A percentile compares a stretch with the other conserved stretches of the same genome.
phyloP scores from a whole-genome alignment of 2,888 invertebrate species.

The Sesia apiformis region DNA sequence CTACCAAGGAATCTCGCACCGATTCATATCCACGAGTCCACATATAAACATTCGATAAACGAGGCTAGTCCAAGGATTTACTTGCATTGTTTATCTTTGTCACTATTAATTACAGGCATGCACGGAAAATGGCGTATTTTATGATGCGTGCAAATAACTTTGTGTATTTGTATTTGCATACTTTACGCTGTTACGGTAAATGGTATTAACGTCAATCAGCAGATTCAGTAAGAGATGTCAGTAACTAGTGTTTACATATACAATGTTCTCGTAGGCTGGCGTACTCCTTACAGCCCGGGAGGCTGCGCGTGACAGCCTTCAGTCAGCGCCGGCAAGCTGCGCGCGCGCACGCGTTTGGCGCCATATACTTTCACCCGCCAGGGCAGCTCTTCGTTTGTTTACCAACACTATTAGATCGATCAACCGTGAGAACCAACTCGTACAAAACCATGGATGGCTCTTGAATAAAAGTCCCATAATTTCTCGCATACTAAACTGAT shows the following conservation, averaged over 20 bases:
- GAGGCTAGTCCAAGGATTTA: conserved; percentile 12
- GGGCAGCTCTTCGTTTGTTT: conserved; percentile 37
- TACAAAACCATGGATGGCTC: conserved; percentile 21
- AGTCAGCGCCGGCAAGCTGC: conserved; percentile 58
- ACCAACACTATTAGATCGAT: conserved; percentile 37
- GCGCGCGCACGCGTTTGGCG: conserved; percentile 60
- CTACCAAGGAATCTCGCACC: conserved; percentile 21
- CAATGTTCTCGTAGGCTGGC: conserved; percentile 3
- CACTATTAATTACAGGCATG: neutral
- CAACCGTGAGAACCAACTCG: conserved; percentile 28
- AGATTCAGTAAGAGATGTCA: neutral
- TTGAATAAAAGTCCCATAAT: conserved; percentile 24
- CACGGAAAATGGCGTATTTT: conserved; percentile 1
- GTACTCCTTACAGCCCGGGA: conserved; percentile 23
- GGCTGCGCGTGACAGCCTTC: conserved; percentile 59
- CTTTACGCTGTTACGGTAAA: too few species aligned
- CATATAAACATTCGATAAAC: conserved; percentile 14
- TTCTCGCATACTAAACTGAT: conserved; percentile 25
- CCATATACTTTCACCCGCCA: neutral
- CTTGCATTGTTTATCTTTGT: conserved; percentile 13
- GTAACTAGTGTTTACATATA: conserved; percentile 12
- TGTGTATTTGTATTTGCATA: too few species aligned
- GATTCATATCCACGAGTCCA: conserved; percentile 13
- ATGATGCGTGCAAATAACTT: too few species aligned
- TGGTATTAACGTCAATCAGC: too few species aligned